These are phyloP conservation scores for Periophthalmus magnuspinnatus DNA, from an alignment of 2,797 vertebrate species.

Conservation along the genomic window DNA sequence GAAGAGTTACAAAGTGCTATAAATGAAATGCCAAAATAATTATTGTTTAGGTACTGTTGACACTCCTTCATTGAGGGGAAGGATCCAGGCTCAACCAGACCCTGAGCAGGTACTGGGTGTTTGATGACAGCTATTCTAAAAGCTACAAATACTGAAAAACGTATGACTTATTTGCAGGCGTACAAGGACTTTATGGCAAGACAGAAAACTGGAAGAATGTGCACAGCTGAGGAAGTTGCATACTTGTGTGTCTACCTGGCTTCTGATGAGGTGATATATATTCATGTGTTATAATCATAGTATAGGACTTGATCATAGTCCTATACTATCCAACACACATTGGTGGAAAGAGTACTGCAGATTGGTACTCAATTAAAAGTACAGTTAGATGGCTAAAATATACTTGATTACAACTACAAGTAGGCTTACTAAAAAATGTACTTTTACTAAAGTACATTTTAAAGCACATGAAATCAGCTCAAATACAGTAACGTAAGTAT, in stretches of 20 bases:
- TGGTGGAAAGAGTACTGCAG: too few species aligned
- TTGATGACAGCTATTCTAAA: background rate
- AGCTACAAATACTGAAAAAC: background rate
- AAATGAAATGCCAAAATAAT: background rate
- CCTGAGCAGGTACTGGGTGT: slow-evolving; percentile 83
- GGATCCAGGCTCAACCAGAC: slow-evolving; percentile 87
- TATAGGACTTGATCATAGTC: background rate
- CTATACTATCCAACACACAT: too few species aligned
- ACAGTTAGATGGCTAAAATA: too few species aligned
- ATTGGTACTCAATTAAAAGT: too few species aligned
- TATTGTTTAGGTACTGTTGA: slow-evolving; percentile 87
- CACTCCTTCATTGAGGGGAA: slow-evolving; percentile 88
- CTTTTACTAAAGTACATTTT: too few species aligned
- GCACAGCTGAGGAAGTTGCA: slow-evolving; percentile 90
- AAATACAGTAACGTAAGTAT: too few species aligned
- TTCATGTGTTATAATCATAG: background rate
- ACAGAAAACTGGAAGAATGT: slow-evolving; percentile 91
- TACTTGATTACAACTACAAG: too few species aligned
- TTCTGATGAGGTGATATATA: slow-evolving; percentile 85
- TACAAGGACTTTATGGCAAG: slow-evolving; percentile 88
- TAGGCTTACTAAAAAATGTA: too few species aligned
- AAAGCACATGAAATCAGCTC: too few species aligned
- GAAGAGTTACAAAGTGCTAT: background rate
- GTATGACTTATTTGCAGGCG: slow-evolving; percentile 72
- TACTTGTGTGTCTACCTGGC: slow-evolving; percentile 93